A percentile compares a stretch with the other conserved stretches of the same genome.
These are phyloP conservation scores for Ceyx melanurus DNA, from an alignment of 2,113 vertebrate species.

Conservation along the genomic window DNA sequence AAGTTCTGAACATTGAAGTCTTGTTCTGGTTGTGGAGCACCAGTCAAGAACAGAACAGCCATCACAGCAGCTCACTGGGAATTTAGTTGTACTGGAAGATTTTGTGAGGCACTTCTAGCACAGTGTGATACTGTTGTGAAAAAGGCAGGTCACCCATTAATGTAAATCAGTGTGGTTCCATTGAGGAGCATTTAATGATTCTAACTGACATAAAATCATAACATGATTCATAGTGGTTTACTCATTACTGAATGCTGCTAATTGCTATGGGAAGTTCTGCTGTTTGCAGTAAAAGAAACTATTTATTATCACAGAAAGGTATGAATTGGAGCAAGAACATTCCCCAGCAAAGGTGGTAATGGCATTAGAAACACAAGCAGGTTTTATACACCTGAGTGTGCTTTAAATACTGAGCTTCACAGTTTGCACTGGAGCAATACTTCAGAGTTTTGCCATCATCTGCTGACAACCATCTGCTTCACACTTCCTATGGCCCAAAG, in stretches of 20 bases:
- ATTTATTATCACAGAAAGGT: not conserved
- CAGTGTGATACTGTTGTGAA: not conserved
- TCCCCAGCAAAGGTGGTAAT: not conserved
- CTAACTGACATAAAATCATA: conserved; percentile 17
- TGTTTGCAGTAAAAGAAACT: not conserved
- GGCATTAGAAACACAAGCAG: not conserved
- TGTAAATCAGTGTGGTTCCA: not conserved
- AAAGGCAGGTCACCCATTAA: conserved; percentile 37
- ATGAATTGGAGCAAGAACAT: not conserved
- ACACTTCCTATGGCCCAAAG: not conserved
- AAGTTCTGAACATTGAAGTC: not conserved
- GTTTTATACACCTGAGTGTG: not conserved
- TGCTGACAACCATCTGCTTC: conserved; percentile 43
- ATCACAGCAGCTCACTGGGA: not conserved
- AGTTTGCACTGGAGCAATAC: conserved; percentile 4
- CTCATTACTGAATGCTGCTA: not conserved
- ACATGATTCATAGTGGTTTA: not conserved
- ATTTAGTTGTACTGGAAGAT: not conserved
- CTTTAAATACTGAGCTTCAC: conserved; percentile 13
- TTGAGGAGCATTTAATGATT: not conserved
- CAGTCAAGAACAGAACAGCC: not conserved
- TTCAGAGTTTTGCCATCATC: conserved; percentile 17
- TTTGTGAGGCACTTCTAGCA: not conserved
- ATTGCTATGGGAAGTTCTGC: not conserved
- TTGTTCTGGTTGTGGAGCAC: not conserved